Conservation (phyloP, 30 jellyfish, hydroid and myxozoan genomes). For the Aurelia sp. region DNA sequence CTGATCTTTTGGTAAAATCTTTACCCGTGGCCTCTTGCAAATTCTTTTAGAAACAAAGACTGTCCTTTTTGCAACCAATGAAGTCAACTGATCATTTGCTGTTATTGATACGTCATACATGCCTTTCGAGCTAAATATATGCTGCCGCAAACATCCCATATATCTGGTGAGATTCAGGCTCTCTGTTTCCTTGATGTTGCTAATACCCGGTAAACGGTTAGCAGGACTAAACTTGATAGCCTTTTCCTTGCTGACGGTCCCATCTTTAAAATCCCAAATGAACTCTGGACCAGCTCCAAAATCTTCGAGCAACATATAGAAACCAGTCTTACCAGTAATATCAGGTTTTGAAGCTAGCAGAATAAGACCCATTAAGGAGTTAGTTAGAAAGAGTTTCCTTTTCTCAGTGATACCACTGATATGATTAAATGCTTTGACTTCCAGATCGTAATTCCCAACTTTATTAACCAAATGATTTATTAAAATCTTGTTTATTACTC, state of each 20-base stretch:
- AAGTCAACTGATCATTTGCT: slow-evolving; percentile 21
- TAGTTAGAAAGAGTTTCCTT: neutral
- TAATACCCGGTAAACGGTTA: slow-evolving; percentile 6
- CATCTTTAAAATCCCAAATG: slow-evolving; percentile 58
- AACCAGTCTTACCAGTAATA: neutral
- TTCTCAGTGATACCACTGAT: neutral
- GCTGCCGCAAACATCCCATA: neutral
- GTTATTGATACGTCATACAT: slow-evolving; percentile 4
- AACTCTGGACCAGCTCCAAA: slow-evolving; percentile 11
- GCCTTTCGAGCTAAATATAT: slow-evolving; percentile 17
- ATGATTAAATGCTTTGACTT: slow-evolving; percentile 20
- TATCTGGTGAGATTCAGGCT: slow-evolving; percentile 3
- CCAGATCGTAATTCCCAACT: slow-evolving; percentile 21
- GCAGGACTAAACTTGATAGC: slow-evolving; percentile 18
- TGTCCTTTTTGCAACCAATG: slow-evolving; percentile 20
- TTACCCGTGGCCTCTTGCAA: slow-evolving; percentile 45
- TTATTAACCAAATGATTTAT: slow-evolving; percentile 12
- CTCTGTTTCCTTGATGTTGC: slow-evolving; percentile 2
- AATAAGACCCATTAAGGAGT: slow-evolving; percentile 25
- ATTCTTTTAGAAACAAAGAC: slow-evolving; percentile 15
- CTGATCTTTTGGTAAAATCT: neutral
- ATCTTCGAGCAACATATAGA: slow-evolving; percentile 39
- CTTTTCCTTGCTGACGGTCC: neutral
- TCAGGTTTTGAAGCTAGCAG: slow-evolving; percentile 19
- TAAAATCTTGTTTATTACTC: neutral